A percentile compares a stretch with the other conserved stretches of the same genome.
These are phyloP conservation scores for Python bivittatus DNA, from an alignment of 2,113 vertebrate species.

Conservation along the genomic window DNA sequence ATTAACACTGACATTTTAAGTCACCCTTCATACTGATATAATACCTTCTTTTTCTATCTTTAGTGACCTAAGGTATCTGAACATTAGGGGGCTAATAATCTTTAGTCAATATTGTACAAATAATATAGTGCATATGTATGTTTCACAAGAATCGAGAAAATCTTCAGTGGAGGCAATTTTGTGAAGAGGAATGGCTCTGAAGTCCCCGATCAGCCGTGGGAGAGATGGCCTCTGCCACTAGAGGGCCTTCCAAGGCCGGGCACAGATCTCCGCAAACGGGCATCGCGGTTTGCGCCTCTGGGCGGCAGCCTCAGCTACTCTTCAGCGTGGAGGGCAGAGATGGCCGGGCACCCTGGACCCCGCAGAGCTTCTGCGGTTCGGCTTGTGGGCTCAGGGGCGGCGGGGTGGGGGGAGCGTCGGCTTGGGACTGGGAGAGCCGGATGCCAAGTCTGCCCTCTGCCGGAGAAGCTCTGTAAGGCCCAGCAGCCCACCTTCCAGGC, in stretches of 20 bases:
- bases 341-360: not conserved
- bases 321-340: not conserved
- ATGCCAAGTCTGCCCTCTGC: not conserved
- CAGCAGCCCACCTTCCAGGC: not conserved
- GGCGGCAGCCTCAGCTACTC: no score
- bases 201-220: rapidly evolving
- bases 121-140: not conserved
- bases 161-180: no score
- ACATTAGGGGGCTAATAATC: no score
- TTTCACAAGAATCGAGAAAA: not conserved
- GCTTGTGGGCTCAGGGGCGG: no score
- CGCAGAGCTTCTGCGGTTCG: not conserved
- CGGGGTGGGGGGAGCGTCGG: no score
- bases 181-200: no score
- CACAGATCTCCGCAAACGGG: not conserved
- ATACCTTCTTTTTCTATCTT: no score
- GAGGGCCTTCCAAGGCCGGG: not conserved
- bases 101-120: not conserved
- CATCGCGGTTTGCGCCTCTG: no score
- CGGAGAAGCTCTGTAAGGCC: not conserved
- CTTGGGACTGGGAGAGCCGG: not conserved
- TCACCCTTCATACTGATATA: no score
- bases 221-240: not conserved
- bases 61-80: no score
- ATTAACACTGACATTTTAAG: no score